phyloP scores from a whole-genome alignment of 1,140 invertebrate genomes.

The Apis dorsata region DNA sequence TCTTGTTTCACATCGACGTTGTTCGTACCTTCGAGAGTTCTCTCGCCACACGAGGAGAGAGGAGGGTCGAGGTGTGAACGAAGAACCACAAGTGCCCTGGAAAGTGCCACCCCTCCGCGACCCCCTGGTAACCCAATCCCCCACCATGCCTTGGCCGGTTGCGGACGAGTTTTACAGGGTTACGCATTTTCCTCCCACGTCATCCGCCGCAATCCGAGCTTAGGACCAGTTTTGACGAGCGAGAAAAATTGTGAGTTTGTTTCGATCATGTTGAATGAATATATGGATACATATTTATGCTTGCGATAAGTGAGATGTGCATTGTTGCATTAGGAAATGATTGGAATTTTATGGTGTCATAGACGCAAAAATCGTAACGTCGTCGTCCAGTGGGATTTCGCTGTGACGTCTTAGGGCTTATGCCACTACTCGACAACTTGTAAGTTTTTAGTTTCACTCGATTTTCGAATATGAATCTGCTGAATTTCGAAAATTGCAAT shows the following conservation, averaged over 20 bases:
- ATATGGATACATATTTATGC: no score
- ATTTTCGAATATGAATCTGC: no score
- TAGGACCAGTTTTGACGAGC: slow-evolving; percentile 61
- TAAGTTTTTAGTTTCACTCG: no score
- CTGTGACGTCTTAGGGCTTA: no score
- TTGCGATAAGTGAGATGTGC: no score
- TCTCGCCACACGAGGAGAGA: slow-evolving; percentile 43
- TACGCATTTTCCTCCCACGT: slow-evolving; percentile 68
- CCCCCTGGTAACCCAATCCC: slow-evolving; percentile 58
- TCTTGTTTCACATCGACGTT: neutral
- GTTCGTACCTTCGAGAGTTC: slow-evolving; percentile 57
- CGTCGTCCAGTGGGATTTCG: no score
- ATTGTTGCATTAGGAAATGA: no score
- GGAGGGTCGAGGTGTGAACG: slow-evolving; percentile 74
- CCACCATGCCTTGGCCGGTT: slow-evolving; percentile 25
- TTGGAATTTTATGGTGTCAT: no score
- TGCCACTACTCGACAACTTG: no score
- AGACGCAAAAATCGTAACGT: no score
- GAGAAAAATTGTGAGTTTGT: slow-evolving; percentile 15
- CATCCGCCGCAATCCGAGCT: slow-evolving; percentile 50
- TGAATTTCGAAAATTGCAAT: no score
- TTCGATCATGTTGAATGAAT: no score
- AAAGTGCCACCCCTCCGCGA: slow-evolving; percentile 58
- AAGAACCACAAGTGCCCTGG: slow-evolving; percentile 76
- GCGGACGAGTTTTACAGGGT: slow-evolving; percentile 72